A percentile compares a stretch with the other conserved stretches of the same genome.
Evolutionary conservation across 2,888 invertebrate species (phyloP).

Genomic region (Chirona hameri): DNA sequence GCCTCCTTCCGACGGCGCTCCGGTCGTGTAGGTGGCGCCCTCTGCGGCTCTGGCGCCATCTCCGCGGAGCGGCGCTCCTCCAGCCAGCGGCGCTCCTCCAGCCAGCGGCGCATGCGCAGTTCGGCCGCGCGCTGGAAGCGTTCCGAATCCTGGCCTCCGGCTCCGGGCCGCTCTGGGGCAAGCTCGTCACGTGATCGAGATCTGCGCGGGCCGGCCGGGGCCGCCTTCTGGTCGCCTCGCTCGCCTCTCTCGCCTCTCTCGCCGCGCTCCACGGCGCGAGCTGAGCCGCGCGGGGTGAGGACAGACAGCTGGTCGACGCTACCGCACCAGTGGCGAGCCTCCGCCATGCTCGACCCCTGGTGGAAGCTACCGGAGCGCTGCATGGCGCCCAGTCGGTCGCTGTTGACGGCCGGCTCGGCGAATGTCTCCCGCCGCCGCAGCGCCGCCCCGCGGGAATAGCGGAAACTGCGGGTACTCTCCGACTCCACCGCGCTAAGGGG

Average conservation of each 20-base stretch:
- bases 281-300: neutral
- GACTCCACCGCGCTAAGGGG: conserved; percentile 1
- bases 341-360: neutral
- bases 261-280: neutral
- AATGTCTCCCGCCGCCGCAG: conserved; percentile 1
- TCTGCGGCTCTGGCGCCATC: neutral
- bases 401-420: neutral
- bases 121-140: neutral
- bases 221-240: no score
- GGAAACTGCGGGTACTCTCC: conserved; percentile 11
- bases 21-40: neutral
- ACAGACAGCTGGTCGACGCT: neutral
- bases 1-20: neutral
- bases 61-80: neutral
- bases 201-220: neutral
- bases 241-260: no score
- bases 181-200: neutral
- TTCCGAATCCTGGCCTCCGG: neutral
- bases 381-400: neutral
- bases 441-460: neutral
- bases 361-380: conserved; percentile 13
- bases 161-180: neutral
- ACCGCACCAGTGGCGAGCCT: neutral
- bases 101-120: neutral
- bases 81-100: neutral